Evolutionary conservation across 1,140 invertebrate genomes (phyloP).

Genomic region (Drosophila serrata): DNA sequence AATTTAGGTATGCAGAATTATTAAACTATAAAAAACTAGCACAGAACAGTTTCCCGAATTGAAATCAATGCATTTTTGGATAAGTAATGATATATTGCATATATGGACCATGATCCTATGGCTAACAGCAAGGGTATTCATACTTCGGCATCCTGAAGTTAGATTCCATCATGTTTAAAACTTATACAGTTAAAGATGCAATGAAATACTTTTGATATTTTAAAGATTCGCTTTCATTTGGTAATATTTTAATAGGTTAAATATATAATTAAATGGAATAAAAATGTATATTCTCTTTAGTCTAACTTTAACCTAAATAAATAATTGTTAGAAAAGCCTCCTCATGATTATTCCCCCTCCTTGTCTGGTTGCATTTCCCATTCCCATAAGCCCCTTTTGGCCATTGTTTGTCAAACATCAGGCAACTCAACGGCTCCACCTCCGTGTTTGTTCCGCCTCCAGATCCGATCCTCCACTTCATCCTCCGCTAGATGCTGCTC

Average conservation of each 20-base stretch:
- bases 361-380: background rate
- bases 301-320: background rate
- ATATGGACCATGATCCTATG: too few relatives aligned
- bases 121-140: too few relatives aligned
- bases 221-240: background rate
- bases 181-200: background rate
- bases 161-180: too few relatives aligned
- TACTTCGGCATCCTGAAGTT: too few relatives aligned
- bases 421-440: constrained; percentile 46
- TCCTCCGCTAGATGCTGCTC: constrained; percentile 2
- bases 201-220: background rate
- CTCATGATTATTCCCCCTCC: constrained; percentile 1
- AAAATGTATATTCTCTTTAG: background rate
- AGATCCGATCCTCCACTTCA: constrained; percentile 28
- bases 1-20: too few relatives aligned
- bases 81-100: too few relatives aligned
- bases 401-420: constrained; percentile 75
- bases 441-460: constrained; percentile 31
- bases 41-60: too few relatives aligned
- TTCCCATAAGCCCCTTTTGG: constrained; percentile 11
- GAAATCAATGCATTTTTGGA: too few relatives aligned
- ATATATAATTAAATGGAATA: background rate
- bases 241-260: background rate
- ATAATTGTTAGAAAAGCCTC: background rate
- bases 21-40: too few relatives aligned